phyloP scores from a whole-genome alignment of 2,797 vertebrate species.

The Xiphophorus birchmanni region DNA sequence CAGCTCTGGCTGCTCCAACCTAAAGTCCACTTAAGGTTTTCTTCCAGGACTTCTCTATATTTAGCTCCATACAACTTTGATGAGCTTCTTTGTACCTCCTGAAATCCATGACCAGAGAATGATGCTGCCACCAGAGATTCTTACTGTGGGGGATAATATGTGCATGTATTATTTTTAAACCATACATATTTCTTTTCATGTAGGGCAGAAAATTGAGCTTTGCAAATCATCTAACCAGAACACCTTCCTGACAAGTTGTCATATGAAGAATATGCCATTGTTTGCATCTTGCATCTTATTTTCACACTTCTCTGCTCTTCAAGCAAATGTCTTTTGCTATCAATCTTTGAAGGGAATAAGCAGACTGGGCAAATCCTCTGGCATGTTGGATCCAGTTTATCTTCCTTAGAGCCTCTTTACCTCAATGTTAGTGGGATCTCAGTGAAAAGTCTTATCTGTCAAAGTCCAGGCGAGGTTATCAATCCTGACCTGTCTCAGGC shows the following conservation, averaged over 20 bases:
- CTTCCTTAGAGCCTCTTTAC: conserved; percentile 59
- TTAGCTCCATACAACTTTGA: background rate
- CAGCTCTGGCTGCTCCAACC: background rate
- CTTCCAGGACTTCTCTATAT: background rate
- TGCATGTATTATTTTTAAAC: background rate
- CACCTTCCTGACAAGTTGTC: background rate
- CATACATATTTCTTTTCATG: background rate
- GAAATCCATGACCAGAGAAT: background rate
- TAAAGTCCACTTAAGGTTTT: background rate
- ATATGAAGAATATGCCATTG: background rate
- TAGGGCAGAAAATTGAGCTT: background rate
- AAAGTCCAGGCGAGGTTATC: conserved; percentile 66
- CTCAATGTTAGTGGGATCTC: conserved; percentile 61
- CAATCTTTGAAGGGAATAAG: conserved; percentile 58
- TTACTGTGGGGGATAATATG: background rate
- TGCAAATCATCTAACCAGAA: background rate
- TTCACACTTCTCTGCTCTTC: conserved; percentile 30
- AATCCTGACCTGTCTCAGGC: conserved; percentile 65
- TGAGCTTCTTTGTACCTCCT: background rate
- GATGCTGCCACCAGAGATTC: background rate
- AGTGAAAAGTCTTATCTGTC: conserved; percentile 70
- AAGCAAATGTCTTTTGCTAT: conserved; percentile 50
- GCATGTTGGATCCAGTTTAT: conserved; percentile 65
- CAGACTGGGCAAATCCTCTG: conserved; percentile 46
- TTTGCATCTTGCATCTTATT: conserved; percentile 16